These are phyloP conservation scores for Thereva unica DNA, from an alignment of 2,888 invertebrate species.

Conservation along the genomic window DNA sequence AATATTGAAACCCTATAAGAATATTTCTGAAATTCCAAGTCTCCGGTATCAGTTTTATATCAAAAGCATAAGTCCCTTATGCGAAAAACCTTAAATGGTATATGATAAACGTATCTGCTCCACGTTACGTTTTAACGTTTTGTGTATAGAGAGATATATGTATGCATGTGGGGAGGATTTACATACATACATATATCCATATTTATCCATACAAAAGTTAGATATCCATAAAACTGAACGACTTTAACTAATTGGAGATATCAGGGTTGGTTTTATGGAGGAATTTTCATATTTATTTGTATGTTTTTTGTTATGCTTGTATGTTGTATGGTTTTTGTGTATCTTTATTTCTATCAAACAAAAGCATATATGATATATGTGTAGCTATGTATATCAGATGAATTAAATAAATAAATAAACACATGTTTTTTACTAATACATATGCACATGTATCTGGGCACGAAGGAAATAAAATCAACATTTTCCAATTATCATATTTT, in stretches of 20 bases:
- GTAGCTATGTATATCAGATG: no score
- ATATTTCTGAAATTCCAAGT: neutral
- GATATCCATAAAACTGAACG: conserved; percentile 14
- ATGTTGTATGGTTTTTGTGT: no score
- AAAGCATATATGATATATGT: no score
- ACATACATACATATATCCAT: no score
- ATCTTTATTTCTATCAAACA: no score
- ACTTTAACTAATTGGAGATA: conserved; percentile 30
- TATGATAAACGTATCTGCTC: no score
- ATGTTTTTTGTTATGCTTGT: conserved; percentile 6
- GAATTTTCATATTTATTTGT: conserved; percentile 13
- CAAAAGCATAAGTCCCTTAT: neutral
- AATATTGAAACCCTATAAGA: conserved; percentile 35
- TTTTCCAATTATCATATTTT: conserved; percentile 43
- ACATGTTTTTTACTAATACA: neutral
- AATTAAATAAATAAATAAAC: no score
- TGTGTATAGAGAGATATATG: no score
- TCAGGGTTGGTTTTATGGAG: neutral
- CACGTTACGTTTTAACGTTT: no score
- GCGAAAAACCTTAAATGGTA: neutral
- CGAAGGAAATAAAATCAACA: conserved; percentile 38
- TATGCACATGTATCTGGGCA: conserved; percentile 3
- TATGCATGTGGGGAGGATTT: no score
- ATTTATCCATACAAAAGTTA: neutral
- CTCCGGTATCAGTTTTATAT: conserved; percentile 19